Conservation (phyloP, 1,140 invertebrate species). For the Eueides isabella region DNA sequence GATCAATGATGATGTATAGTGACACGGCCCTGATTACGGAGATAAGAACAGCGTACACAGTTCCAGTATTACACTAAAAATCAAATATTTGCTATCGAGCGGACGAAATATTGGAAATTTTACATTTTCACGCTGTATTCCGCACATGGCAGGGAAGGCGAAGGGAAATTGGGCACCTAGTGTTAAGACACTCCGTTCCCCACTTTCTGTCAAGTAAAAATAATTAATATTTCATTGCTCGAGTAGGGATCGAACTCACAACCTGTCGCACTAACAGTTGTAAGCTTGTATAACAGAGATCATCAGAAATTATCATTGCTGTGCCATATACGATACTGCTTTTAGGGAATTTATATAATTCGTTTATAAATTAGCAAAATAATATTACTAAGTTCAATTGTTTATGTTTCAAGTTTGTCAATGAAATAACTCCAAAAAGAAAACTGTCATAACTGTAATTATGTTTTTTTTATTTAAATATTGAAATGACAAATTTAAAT, state of each 20-base stretch:
- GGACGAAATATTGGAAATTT: conserved; percentile 42
- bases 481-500: no score
- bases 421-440: neutral
- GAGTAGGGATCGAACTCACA: no score
- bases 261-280: no score
- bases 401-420: neutral
- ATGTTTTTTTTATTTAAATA: neutral
- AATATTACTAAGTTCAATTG: neutral
- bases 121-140: neutral
- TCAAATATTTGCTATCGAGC: conserved; percentile 44
- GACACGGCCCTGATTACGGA: conserved; percentile 55
- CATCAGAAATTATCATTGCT: no score
- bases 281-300: no score
- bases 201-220: no score
- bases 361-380: neutral
- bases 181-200: no score
- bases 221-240: no score
- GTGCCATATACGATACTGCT: no score
- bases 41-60: conserved; percentile 59
- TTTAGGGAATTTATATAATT: neutral
- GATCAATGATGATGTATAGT: conserved; percentile 76
- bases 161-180: no score
- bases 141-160: no score
- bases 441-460: neutral
- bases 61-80: conserved; percentile 34